These are phyloP conservation scores for Drosophila parvula DNA, from an alignment of 1,140 invertebrate genomes.

Conservation along the genomic window DNA sequence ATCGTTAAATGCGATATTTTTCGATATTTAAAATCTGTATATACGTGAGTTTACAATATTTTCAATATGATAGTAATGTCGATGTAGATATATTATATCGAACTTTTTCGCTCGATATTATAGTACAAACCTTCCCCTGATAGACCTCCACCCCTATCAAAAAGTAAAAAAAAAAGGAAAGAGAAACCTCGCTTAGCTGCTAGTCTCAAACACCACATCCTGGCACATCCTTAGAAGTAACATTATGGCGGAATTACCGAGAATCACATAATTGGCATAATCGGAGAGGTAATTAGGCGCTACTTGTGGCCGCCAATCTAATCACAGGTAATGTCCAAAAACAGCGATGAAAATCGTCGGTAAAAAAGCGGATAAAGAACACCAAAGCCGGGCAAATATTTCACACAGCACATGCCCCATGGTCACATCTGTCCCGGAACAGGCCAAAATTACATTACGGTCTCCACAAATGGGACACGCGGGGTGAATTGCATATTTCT, in stretches of 20 bases:
- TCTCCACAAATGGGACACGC: constrained; percentile 5
- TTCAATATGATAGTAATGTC: too few species aligned
- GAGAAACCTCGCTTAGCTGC: not conserved
- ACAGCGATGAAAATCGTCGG: constrained; percentile 31
- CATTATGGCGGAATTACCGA: not conserved
- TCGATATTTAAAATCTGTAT: too few species aligned
- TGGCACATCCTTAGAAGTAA: constrained; percentile 6
- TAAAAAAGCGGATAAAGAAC: constrained; percentile 31
- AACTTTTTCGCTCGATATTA: too few species aligned
- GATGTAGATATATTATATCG: too few species aligned
- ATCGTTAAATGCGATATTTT: too few species aligned
- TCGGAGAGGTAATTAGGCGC: constrained; percentile 17
- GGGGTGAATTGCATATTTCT: constrained; percentile 74
- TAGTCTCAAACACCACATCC: not conserved
- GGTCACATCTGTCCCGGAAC: constrained; percentile 72
- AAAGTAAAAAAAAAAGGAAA: not conserved
- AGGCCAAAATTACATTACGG: constrained; percentile 58
- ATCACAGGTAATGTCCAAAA: constrained; percentile 23
- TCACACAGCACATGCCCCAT: constrained; percentile 66
- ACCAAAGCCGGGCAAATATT: constrained; percentile 47
- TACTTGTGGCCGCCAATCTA: constrained; percentile 13
- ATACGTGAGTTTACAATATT: too few species aligned
- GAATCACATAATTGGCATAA: constrained; percentile 17
- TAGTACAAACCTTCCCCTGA: too few species aligned
- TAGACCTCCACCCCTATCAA: not conserved